phyloP scores from a whole-genome alignment of 2,888 invertebrate species.

The Ptychoptera contaminata region DNA sequence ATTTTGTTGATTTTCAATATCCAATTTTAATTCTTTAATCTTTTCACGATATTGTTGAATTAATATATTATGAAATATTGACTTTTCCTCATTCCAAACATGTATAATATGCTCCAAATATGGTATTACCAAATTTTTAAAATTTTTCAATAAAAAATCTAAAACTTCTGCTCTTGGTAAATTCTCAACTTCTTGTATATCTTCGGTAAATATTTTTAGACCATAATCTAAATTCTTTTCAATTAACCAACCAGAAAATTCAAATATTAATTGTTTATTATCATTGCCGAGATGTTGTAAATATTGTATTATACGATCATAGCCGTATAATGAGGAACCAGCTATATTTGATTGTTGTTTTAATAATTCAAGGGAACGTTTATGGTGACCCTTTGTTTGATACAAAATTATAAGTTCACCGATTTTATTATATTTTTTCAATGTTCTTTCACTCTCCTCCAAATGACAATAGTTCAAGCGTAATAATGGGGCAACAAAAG shows the following conservation, averaged over 20 bases:
- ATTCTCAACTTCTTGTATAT: slow-evolving; percentile 72
- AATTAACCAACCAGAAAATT: slow-evolving; percentile 88
- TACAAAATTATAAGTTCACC: slow-evolving; percentile 91
- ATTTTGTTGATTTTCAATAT: slow-evolving; percentile 23
- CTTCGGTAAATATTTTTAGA: slow-evolving; percentile 75
- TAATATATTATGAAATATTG: slow-evolving; percentile 79
- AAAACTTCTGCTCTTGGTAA: slow-evolving; percentile 78
- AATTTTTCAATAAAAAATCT: slow-evolving; percentile 72
- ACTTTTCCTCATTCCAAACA: slow-evolving; percentile 72
- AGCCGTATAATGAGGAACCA: slow-evolving; percentile 56
- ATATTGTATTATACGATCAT: slow-evolving; percentile 75
- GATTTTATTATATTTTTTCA: slow-evolving; percentile 74
- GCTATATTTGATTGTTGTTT: slow-evolving; percentile 54
- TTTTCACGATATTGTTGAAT: slow-evolving; percentile 79
- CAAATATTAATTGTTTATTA: slow-evolving; percentile 75
- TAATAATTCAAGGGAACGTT: slow-evolving; percentile 77
- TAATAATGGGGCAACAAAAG: slow-evolving; percentile 77
- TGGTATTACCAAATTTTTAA: slow-evolving; percentile 68
- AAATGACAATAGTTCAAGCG: slow-evolving; percentile 85
- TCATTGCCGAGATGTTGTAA: slow-evolving; percentile 73
- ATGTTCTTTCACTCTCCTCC: slow-evolving; percentile 81
- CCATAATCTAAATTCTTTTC: slow-evolving; percentile 77
- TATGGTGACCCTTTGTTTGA: slow-evolving; percentile 84
- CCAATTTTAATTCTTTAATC: slow-evolving; percentile 31
- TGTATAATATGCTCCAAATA: slow-evolving; percentile 91